phyloP scores from a whole-genome alignment of 2,888 invertebrate genomes.

The Hartigia nigra region DNA sequence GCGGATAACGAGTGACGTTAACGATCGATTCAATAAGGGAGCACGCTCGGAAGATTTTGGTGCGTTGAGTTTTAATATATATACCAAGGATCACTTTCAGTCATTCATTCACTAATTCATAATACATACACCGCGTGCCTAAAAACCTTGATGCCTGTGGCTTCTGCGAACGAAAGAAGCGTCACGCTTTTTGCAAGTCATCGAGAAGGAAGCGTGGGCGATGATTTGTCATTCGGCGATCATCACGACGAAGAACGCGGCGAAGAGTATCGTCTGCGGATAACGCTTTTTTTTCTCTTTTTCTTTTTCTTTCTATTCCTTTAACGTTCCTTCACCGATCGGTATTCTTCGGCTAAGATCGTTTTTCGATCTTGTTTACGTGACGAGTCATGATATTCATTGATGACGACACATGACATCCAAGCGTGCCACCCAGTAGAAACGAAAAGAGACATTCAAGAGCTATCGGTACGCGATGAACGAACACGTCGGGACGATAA shows the following conservation, averaged over 20 bases:
- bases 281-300: not conserved
- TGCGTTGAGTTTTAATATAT: not conserved
- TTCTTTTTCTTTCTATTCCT: not conserved
- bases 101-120: not conserved
- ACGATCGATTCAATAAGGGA: not conserved
- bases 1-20: not conserved
- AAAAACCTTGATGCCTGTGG: conserved; percentile 44
- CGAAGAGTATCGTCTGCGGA: not conserved
- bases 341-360: not conserved
- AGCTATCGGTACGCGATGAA: not conserved
- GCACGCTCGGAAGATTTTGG: not conserved
- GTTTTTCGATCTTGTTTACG: not conserved
- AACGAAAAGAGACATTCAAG: too few relatives aligned
- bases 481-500: not conserved
- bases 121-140: conserved; percentile 41
- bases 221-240: not conserved
- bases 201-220: not conserved
- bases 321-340: not conserved
- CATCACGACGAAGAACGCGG: not conserved
- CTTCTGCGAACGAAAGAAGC: conserved; percentile 23
- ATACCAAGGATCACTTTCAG: not conserved
- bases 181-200: not conserved
- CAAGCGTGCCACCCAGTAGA: not conserved
- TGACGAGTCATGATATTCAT: not conserved
- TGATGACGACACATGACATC: not conserved